Evolutionary conservation across 2,797 vertebrate genomes (phyloP), one percentile per base, ranked within the genome.

Genomic region (Dicrostonyx torquatus): DNA sequence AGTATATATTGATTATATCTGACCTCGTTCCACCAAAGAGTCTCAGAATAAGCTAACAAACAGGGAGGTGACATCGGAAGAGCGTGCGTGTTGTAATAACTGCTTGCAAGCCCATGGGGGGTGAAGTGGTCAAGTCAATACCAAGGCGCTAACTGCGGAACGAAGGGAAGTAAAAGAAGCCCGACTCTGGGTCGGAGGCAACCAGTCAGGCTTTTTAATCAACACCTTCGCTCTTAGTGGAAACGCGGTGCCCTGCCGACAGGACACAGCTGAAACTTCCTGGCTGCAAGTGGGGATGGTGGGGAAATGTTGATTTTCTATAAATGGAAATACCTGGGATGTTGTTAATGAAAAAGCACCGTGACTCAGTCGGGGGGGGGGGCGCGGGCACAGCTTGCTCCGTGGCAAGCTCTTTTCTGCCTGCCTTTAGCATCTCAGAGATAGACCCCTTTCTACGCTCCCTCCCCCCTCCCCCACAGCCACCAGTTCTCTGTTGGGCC

Each of bases 401-500:
- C 2, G 17, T 12, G n/a, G n/a, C 94, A 64, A 79, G 79, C 14
- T 93, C 80, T 64, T 85, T 83, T 85, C 78, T 88, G 94, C 86
- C 78, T 88, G 94, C 86, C 45, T 5, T 31, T 88, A 93, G 34
- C 87, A 18, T 78, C 94, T 84, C 97, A 90, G 87, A 94, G 80
- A 4, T 58, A 0, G 13, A 58, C 58, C 50, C 50, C 66, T n/a
- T 55, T 95, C 96, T 66, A 40, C 4, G 68, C 94, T 94, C 97
- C 89, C 31, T 62, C 80, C 89, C 29, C 11, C 40, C 58, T 8
- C 58, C 40, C 20, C 45, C 34, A 50, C 34, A 50, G 26, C 9
- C 76, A 10, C 82, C 90, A 64, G 48, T 95, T 91, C 92, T 91
- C 58, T 90, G 89, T 95, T 85, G 88, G 48, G 92, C 88, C 95